Evolutionary conservation across 2,113 vertebrate genomes (phyloP), one percentile per base, ranked within the genome.

Genomic region (Neolamprologus tretocephalus): DNA sequence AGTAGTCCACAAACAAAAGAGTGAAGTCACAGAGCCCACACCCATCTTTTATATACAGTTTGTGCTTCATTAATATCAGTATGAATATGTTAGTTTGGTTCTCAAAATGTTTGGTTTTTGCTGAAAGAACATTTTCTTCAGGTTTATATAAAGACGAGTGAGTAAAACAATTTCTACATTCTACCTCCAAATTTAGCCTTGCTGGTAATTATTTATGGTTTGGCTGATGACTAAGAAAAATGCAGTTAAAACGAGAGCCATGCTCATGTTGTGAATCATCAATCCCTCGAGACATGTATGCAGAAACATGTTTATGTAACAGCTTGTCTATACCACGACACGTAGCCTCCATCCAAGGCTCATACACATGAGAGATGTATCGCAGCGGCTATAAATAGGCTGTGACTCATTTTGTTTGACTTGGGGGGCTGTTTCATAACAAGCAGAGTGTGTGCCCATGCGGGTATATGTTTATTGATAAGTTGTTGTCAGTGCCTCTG

Each of bases 361-460:
- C 61, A 81, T 57, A 85, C 91, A 88, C 89, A 89, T 71, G 31
- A 73, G 85, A 85, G 93, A 94, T 93, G 91, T 87, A 89, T 89
- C 54, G 92, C 82, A 17, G 87, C 9, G 26, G 81, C 90, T 94
- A 95, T 90, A 94, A 94, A 96, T 95, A 95, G 91, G 31, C 80
- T 17, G 71, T 95, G 93, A 96, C 89, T 96, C 94, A 95, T 81
- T 90, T 87, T 92, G 90, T 89, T 86, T 90, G 91, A 91, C 93
- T 93, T 93, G 90, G 89, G 75, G 88, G 49, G 81, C 68, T 88
- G 93, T 95, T 95, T 95, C 92, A 90, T 95, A 95, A 96, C 90
- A 88, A 45, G 80, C 55, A n/a, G 33, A 47, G 87, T 1, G 16
- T 75, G 47, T 63, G 83, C 7, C 21, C 42, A 58, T 88, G 73